Base-by-base conservation (phyloP, 2,888 invertebrate genomes). In the Eristalis tenax region DNA sequence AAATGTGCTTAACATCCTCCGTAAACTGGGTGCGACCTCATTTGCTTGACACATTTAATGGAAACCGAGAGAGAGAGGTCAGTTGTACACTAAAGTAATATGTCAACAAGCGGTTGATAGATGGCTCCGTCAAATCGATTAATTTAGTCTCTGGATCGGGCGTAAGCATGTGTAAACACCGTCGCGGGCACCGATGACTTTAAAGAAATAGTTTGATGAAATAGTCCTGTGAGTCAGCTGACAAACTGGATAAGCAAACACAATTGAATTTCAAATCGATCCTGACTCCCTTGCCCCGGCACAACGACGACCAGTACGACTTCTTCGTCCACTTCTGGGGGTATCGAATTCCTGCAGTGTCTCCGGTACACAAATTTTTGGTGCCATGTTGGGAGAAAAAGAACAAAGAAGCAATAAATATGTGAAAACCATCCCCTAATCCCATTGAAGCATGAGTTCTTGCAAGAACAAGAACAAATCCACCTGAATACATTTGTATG, bases 391-490 rank as follows among this genome's bases (percentile, higher is more conserved):
- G 0, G 32, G 50, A 75, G 70, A 76, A 83, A 71, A 79, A 57
- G 76, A 83, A 83, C 50, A 83, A 68, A 63, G 15, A 43, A 78
- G 73, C 73, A 73, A 83, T 57, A 76, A 71, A 71, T 75, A 87
- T 83, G 83, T 71, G 76, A 59, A 69, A 83, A 80, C 76, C 83
- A 83, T 87, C 83, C 83, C 87, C 87, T 87, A 87, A 87, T 87
- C 87, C 83, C 64, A 71, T 74, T 87, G 75, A 57, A 73, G 73
- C 10, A 66, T 40, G n/a, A 64, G 35, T 63, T 23, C 32, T 38
- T 26, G 15, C 43, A 56, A 35, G 11, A 61, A 28, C 28, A 15
- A 28, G 69, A 18, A 5, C 5, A 73, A 68, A 56, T 69, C 61
- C 61, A 40, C 4, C 18, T 1, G 23, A 18, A 70, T 13, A 40